Percentiles rank a stretch among this genome's conserved stretches.
Conservation (phyloP, 2,888 invertebrate species). For the Eilema griseolum region DNA sequence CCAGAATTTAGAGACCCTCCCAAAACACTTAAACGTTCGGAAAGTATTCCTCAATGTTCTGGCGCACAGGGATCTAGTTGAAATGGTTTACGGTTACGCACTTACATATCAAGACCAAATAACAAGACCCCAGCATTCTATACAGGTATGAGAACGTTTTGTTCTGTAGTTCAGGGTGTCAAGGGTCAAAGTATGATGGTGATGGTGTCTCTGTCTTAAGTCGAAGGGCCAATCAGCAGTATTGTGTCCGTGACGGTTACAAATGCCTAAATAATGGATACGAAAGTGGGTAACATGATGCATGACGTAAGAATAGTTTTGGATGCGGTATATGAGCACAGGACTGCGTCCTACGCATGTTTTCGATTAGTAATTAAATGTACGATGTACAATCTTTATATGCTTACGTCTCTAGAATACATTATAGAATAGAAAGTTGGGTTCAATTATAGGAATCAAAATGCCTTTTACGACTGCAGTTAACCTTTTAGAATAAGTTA, state of each 20-base stretch:
- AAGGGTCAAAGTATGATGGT: slow-evolving; percentile 57
- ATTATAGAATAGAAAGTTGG: not conserved
- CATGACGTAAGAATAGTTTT: slow-evolving; percentile 36
- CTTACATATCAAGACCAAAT: slow-evolving; percentile 25
- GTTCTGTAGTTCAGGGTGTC: slow-evolving; percentile 31
- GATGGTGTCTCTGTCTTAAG: slow-evolving; percentile 49
- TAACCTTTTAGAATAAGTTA: not conserved
- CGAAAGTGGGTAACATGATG: slow-evolving; percentile 52
- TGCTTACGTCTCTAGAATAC: not conserved
- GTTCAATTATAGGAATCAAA: not conserved
- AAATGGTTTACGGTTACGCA: slow-evolving; percentile 38
- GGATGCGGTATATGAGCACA: slow-evolving; percentile 50
- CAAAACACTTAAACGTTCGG: slow-evolving; percentile 20
- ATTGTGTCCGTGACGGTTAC: slow-evolving; percentile 73
- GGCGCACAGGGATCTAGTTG: slow-evolving; percentile 44
- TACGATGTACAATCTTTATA: not conserved
- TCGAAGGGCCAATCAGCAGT: slow-evolving; percentile 71
- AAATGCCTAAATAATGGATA: slow-evolving; percentile 73
- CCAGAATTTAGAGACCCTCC: slow-evolving; percentile 38
- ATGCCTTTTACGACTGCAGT: not conserved
- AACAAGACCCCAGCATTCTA: slow-evolving; percentile 30
- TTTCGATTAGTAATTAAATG: not conserved
- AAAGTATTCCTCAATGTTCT: slow-evolving; percentile 27
- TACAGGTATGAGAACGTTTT: slow-evolving; percentile 22
- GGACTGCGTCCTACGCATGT: not conserved